phyloP scores from a whole-genome alignment of 1,140 invertebrate species.

The Scaptomyza montana region DNA sequence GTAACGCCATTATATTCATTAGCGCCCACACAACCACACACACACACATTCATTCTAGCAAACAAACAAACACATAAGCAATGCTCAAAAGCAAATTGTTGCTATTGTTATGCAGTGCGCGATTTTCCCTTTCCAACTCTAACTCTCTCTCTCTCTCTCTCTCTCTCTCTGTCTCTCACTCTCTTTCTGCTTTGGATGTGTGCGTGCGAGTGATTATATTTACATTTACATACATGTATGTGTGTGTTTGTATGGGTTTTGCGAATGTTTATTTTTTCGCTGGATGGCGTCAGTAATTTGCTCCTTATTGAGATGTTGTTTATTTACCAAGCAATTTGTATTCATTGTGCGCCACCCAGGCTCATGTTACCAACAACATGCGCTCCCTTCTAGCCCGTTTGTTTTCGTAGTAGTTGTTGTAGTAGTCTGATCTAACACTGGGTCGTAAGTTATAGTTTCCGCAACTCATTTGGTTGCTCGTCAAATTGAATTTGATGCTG shows the following conservation, averaged over 20 bases:
- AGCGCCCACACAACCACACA: slow-evolving; percentile 56
- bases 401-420: neutral
- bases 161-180: slow-evolving; percentile 1
- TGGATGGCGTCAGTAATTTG: slow-evolving; percentile 79
- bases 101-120: slow-evolving; percentile 76
- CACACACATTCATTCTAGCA: slow-evolving; percentile 1
- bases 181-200: neutral
- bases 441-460: slow-evolving; percentile 79
- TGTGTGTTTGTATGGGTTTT: slow-evolving; percentile 33
- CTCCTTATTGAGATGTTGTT: slow-evolving; percentile 83
- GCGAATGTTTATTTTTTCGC: slow-evolving; percentile 77
- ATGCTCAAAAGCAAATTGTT: slow-evolving; percentile 67
- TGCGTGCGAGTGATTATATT: slow-evolving; percentile 55
- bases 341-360: slow-evolving; percentile 70
- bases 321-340: slow-evolving; percentile 82
- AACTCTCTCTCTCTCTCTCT: neutral
- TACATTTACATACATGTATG: slow-evolving; percentile 43
- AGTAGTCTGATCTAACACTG: slow-evolving; percentile 31
- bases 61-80: slow-evolving; percentile 19
- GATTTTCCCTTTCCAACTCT: slow-evolving; percentile 16
- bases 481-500: slow-evolving; percentile 77
- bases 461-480: slow-evolving; percentile 79
- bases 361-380: slow-evolving; percentile 37
- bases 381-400: neutral
- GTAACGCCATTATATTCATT: slow-evolving; percentile 81